phyloP scores from a whole-genome alignment of 2,113 vertebrate species.

The Sinocyclocheilus maitianheensis region DNA sequence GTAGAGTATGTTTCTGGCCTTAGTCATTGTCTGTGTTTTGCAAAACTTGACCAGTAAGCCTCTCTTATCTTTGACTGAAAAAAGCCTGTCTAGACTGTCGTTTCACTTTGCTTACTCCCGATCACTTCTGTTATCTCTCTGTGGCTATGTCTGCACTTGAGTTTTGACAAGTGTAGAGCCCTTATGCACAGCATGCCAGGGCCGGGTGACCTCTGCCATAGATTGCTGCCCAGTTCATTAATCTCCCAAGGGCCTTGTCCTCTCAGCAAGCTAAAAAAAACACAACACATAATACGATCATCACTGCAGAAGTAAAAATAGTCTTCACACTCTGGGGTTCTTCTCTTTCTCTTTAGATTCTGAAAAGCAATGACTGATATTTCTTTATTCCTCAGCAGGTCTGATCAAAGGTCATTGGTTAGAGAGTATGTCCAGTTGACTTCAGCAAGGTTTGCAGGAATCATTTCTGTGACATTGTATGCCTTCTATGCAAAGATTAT shows the following conservation, averaged over 20 bases:
- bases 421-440: not conserved
- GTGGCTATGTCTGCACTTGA: constrained; percentile 28
- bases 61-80: constrained; percentile 1
- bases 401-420: not conserved
- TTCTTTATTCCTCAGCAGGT: not conserved
- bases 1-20: not conserved
- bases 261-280: constrained; percentile 28
- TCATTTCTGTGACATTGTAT: not conserved
- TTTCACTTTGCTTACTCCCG: not conserved
- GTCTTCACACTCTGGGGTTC: too few species aligned
- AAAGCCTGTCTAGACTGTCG: not conserved
- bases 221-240: constrained; percentile 64
- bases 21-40: not conserved
- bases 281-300: constrained; percentile 9
- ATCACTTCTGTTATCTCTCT: constrained; percentile 45
- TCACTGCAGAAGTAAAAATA: not conserved
- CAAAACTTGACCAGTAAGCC: not conserved
- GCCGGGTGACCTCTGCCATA: constrained; percentile 58
- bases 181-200: constrained; percentile 49
- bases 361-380: not conserved
- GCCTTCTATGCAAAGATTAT: not conserved
- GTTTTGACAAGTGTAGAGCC: constrained; percentile 48
- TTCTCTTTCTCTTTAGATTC: not conserved
- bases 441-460: not conserved
- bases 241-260: constrained; percentile 60